Percentiles rank a stretch among this genome's conserved stretches.
Conservation (phyloP, 1,140 invertebrate genomes). For the Asbolus verrucosus region DNA sequence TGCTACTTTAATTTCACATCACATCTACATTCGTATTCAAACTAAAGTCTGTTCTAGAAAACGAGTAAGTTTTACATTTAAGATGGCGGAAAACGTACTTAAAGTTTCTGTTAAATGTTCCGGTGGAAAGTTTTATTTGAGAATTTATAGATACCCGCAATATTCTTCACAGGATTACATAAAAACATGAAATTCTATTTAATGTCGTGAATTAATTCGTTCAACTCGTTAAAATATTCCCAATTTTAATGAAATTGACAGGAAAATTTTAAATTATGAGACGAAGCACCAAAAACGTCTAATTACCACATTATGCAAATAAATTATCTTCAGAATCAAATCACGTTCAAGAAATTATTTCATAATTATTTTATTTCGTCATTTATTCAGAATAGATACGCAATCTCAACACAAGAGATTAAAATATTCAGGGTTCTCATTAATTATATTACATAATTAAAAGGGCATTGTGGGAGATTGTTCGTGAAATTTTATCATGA, state of each 20-base stretch:
- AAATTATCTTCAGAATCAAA: not conserved
- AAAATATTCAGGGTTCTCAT: not conserved
- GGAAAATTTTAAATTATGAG: constrained; percentile 10
- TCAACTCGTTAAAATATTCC: not conserved
- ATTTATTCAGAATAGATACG: not conserved
- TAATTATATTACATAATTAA: constrained; percentile 1
- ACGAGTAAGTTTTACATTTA: not conserved
- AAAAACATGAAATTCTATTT: constrained; percentile 3
- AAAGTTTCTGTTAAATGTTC: constrained; percentile 29
- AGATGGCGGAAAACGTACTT: not conserved
- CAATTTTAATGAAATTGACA: constrained; percentile 23
- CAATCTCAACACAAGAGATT: not conserved
- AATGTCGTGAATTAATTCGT: constrained; percentile 10
- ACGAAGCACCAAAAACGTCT: not conserved
- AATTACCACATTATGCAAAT: constrained; percentile 23
- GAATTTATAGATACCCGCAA: not conserved
- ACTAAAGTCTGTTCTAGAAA: not conserved
- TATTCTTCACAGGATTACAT: not conserved
- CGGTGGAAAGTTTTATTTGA: constrained; percentile 3
- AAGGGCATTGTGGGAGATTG: not conserved
- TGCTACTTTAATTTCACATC: no score
- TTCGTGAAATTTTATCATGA: not conserved
- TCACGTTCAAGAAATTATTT: constrained; percentile 3
- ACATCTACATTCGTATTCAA: no score
- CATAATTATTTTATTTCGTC: constrained; percentile 17